phyloP scores from a whole-genome alignment of 2,797 vertebrate species.

The Champsocephalus esox region DNA sequence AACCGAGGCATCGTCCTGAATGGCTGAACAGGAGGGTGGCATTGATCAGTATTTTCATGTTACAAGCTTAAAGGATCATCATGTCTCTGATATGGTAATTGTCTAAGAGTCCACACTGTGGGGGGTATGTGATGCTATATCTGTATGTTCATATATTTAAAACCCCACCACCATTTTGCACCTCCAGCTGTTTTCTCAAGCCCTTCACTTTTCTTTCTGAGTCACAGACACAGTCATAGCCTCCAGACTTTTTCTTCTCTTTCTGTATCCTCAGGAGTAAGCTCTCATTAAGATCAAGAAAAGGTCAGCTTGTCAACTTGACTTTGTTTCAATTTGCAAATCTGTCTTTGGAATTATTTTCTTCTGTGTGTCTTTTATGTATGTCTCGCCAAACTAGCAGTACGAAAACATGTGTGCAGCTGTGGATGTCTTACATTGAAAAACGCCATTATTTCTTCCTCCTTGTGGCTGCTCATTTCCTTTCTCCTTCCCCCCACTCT shows the following conservation, averaged over 20 bases:
- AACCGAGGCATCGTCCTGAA: constrained; percentile 27
- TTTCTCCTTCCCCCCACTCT: constrained; percentile 32
- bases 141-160: constrained; percentile 34
- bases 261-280: constrained; percentile 61
- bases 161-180: constrained; percentile 5
- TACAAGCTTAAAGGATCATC: constrained; percentile 29
- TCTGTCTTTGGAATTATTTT: constrained; percentile 47
- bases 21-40: constrained; percentile 25
- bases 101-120: constrained; percentile 24
- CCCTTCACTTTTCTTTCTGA: constrained; percentile 42
- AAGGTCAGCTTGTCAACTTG: constrained; percentile 81
- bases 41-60: constrained; percentile 35
- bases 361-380: constrained; percentile 39
- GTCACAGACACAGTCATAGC: constrained; percentile 62
- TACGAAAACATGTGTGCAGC: constrained; percentile 43
- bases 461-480: constrained; percentile 2
- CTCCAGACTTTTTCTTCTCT: constrained; percentile 46
- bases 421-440: constrained; percentile 49
- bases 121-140: constrained; percentile 23
- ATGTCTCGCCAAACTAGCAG: constrained; percentile 35
- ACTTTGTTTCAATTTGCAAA: constrained; percentile 71
- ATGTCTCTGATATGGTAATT: constrained; percentile 16
- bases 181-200: constrained; percentile 11
- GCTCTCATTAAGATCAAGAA: constrained; percentile 72
- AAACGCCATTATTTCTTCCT: constrained; percentile 30